phyloP scores from a whole-genome alignment of 1,140 invertebrate species.

The Papilio aristodemus region DNA sequence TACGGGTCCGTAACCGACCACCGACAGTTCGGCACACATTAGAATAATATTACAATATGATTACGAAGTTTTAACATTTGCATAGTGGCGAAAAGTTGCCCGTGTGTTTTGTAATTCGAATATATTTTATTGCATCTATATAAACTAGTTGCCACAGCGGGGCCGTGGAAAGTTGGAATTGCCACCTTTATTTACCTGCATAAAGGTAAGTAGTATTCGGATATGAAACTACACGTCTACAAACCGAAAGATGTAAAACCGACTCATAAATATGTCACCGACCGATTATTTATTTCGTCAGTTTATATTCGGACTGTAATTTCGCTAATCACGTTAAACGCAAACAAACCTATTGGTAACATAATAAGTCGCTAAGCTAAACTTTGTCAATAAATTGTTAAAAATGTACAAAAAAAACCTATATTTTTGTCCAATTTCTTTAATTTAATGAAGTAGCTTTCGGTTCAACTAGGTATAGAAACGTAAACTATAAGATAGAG shows the following conservation, averaged over 20 bases:
- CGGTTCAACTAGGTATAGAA: not conserved
- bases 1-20: not conserved
- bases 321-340: no score
- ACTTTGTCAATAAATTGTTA: no score
- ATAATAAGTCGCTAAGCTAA: no score
- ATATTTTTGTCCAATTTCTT: not conserved
- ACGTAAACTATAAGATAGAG: not conserved
- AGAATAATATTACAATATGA: slow-evolving; percentile 19
- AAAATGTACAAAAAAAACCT: no score
- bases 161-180: not conserved
- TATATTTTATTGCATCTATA: not conserved
- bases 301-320: no score
- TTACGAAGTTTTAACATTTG: slow-evolving; percentile 2
- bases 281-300: no score
- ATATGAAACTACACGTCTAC: no score
- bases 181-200: not conserved
- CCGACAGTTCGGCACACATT: not conserved
- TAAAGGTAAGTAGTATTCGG: no score
- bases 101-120: not conserved
- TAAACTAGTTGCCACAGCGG: not conserved
- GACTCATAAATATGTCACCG: no score
- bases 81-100: slow-evolving; percentile 13
- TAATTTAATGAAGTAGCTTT: not conserved
- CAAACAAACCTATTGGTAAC: no score
- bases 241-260: no score